Evolutionary conservation across 2,113 vertebrate genomes (phyloP).

Genomic region (Rhinopomastus cyanomelas): DNA sequence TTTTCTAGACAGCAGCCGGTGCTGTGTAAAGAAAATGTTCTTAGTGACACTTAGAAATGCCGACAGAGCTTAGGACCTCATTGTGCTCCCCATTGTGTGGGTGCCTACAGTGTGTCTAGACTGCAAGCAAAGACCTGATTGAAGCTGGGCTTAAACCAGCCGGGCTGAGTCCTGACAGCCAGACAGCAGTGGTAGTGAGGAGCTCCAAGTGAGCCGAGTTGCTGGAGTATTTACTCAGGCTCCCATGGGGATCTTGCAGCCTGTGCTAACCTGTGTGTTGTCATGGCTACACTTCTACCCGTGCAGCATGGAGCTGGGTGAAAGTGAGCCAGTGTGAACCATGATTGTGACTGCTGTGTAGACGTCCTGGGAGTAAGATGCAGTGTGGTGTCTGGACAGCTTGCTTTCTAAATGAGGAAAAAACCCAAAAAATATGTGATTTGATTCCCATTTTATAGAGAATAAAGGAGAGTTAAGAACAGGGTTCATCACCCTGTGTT

Average conservation of each 20-base stretch:
- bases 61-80: not conserved
- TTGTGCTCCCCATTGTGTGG: not conserved
- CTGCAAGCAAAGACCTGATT: not conserved
- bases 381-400: not conserved
- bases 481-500: not conserved
- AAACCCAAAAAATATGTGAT: not conserved
- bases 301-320: not conserved
- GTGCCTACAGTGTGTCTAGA: not conserved
- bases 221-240: not conserved
- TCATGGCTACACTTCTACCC: not conserved
- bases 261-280: not conserved
- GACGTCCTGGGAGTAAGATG: accelerated
- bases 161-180: not conserved
- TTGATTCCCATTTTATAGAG: not conserved
- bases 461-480: not conserved
- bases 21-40: not conserved
- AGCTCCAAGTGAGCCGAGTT: not conserved
- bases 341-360: accelerated
- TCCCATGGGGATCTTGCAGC: not conserved
- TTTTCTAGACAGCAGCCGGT: not conserved
- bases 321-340: not conserved
- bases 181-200: accelerated
- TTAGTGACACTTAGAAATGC: not conserved
- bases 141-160: not conserved
- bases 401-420: not conserved